Evolutionary conservation across 2,797 vertebrate species (phyloP).

Genomic region (Anas georgica): DNA sequence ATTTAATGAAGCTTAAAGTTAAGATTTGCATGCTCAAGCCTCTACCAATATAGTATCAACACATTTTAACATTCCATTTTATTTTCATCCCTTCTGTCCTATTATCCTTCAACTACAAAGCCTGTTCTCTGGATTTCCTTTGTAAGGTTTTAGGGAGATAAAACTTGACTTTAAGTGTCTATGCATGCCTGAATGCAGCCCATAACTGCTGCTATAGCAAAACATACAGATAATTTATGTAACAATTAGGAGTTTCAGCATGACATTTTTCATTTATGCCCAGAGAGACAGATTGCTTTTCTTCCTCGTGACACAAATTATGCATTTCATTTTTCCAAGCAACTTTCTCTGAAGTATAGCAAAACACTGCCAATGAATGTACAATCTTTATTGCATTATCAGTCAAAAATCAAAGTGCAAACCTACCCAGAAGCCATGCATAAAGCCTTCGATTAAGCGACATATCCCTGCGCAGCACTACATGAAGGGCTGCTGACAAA

Average conservation of each 20-base stretch:
- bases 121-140: background rate
- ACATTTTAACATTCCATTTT: background rate
- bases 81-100: background rate
- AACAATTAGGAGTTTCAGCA: background rate
- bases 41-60: background rate
- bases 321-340: background rate
- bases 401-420: background rate
- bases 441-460: constrained; percentile 98
- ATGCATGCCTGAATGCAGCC: background rate
- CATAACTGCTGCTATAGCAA: background rate
- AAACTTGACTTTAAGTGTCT: background rate
- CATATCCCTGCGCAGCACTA: constrained; percentile 98
- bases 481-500: constrained; percentile 94
- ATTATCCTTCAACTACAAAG: background rate
- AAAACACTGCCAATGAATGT: background rate
- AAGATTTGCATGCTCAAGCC: background rate
- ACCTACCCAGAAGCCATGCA: constrained; percentile 96
- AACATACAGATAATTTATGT: background rate
- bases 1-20: background rate
- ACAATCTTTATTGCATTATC: background rate
- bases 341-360: background rate
- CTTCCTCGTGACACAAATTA: background rate
- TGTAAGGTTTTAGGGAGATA: background rate
- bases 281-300: background rate
- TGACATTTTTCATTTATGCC: background rate